Percentiles rank a stretch among this genome's conserved stretches.
Evolutionary conservation across 2,888 invertebrate genomes (phyloP).

Genomic region (Cotesia congregata): DNA sequence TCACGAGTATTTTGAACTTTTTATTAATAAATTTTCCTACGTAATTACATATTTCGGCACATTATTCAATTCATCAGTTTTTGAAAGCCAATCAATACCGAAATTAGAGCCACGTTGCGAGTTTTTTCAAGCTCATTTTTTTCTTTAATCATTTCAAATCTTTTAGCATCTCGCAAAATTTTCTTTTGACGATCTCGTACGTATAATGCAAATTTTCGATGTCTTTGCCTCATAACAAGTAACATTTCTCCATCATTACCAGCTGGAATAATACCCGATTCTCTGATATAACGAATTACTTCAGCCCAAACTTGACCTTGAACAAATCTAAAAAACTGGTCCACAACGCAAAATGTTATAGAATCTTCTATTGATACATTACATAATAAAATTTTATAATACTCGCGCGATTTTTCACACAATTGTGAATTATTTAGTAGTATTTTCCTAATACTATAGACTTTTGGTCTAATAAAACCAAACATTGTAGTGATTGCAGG

Average conservation of each 20-base stretch:
- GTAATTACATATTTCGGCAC: no score
- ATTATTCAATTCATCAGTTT: slow-evolving; percentile 44
- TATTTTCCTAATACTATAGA: slow-evolving; percentile 69
- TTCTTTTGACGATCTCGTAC: slow-evolving; percentile 64
- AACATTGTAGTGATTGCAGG: slow-evolving; percentile 67
- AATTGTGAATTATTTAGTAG: slow-evolving; percentile 62
- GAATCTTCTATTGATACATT: slow-evolving; percentile 63
- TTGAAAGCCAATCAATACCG: slow-evolving; percentile 62
- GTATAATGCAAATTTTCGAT: slow-evolving; percentile 63
- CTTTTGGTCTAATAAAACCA: slow-evolving; percentile 70
- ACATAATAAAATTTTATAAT: slow-evolving; percentile 65
- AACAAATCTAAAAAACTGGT: slow-evolving; percentile 70
- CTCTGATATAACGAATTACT: slow-evolving; percentile 63
- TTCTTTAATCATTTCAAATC: slow-evolving; percentile 64
- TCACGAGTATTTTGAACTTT: no score
- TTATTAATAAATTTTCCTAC: no score
- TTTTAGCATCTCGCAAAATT: slow-evolving; percentile 54
- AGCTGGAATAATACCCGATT: slow-evolving; percentile 63
- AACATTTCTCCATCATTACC: slow-evolving; percentile 67
- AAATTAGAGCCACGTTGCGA: slow-evolving; percentile 62
- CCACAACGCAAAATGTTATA: slow-evolving; percentile 67
- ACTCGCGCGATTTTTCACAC: slow-evolving; percentile 63
- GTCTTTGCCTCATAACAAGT: slow-evolving; percentile 61
- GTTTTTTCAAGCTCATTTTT: slow-evolving; percentile 63
- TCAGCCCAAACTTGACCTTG: slow-evolving; percentile 71